Evolutionary conservation across 1,140 invertebrate genomes (phyloP), one percentile per base, ranked within the genome.

Genomic region (Drosophila setifemur): DNA sequence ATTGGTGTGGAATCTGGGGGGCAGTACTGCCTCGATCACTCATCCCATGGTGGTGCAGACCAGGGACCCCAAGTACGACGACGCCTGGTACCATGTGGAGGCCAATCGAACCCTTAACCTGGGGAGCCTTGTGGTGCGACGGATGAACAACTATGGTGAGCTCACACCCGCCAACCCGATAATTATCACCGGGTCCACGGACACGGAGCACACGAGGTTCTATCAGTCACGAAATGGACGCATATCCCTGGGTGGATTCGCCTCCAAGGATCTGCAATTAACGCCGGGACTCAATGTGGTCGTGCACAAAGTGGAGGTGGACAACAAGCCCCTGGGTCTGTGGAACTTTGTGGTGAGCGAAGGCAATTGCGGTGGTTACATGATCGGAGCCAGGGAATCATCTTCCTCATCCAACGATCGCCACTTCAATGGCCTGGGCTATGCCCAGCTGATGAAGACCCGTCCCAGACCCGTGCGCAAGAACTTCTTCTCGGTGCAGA

Each of bases 261-360:
- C 92, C 0, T 91, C 91, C 8, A 85, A 78, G 26, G 87, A 90
- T 35, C 9, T 77, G n/a, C 68, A 79, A 66, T 76, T 94, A 14
- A 90, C 89, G 1, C 60, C 87, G 0, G 94, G 93, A 1, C 89
- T 95, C 3, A 92, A 93, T 14, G 96, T 95, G 0, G 97, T 97
- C 53, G 91, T 98, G 4, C 92, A 97, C 89, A 93, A 96, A 63
- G 91, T 98, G 0, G 92, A 92, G 57, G 91, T 97, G 1, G 96
- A 98, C 90, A 95, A 94, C 3, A 92, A 94, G 23, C 93, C 93
- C 0, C 91, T 98, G 37, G 97, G 97, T 0, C 91, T 98, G 0
- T 98, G 96, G 96, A 96, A 98, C 90, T 98, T 98, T 86, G 58
- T 91, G 1, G 91, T 92, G 23, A 92, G 94, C 54, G 90, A 85